A percentile compares a stretch with the other conserved stretches of the same genome.
These are phyloP conservation scores for Turdus rufiventris DNA, from an alignment of 2,113 vertebrate species.

Conservation along the genomic window DNA sequence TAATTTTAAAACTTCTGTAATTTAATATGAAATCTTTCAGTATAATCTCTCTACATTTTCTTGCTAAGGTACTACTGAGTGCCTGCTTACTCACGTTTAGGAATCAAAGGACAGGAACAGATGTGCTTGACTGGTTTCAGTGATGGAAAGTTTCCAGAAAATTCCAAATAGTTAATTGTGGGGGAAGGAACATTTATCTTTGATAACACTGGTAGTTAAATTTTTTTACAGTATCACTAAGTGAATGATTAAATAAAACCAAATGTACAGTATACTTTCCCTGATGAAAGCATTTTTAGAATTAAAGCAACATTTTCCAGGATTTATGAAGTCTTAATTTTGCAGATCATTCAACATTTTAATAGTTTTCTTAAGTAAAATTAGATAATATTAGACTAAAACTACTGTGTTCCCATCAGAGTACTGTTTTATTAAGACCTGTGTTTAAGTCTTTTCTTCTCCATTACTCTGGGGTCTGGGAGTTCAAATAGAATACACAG, in stretches of 20 bases:
- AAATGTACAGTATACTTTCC: not conserved
- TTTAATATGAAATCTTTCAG: not conserved
- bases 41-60: not conserved
- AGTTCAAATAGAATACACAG: not conserved
- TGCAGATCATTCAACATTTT: not conserved
- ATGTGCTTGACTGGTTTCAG: not conserved
- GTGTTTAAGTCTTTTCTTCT: not conserved
- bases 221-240: constrained; percentile 4
- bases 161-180: not conserved
- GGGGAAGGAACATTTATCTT: not conserved
- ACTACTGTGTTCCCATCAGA: not conserved
- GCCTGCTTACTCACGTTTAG: not conserved
- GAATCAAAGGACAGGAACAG: constrained; percentile 2
- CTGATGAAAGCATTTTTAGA: not conserved
- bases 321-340: not conserved
- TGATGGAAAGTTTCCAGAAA: not conserved
- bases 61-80: not conserved
- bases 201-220: not conserved
- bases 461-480: not conserved
- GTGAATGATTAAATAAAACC: constrained; percentile 1
- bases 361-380: not conserved
- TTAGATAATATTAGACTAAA: not conserved
- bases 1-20: not conserved
- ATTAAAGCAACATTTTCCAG: not conserved
- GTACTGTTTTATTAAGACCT: not conserved